Conservation (phyloP, 2,888 invertebrate species). For the Harpalus rubripes region DNA sequence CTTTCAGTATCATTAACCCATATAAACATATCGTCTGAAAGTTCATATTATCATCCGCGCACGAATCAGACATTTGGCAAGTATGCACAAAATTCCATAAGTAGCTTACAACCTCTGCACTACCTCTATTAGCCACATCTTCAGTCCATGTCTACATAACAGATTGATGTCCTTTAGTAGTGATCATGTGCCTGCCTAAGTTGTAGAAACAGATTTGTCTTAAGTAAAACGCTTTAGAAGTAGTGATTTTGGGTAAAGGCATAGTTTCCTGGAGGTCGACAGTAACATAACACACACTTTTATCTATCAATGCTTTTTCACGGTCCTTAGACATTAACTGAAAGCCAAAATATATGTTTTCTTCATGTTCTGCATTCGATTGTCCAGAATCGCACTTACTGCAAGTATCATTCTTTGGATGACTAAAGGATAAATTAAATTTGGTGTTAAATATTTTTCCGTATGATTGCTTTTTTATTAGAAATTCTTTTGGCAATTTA, state of each 20-base stretch:
- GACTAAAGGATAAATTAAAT: no score
- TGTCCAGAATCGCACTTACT: no score
- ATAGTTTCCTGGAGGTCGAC: conserved; percentile 70
- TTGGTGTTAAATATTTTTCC: no score
- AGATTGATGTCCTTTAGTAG: conserved; percentile 58
- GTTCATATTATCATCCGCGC: conserved; percentile 71
- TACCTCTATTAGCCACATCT: conserved; percentile 69
- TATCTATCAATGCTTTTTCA: conserved; percentile 43
- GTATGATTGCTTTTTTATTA: no score
- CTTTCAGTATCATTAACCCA: conserved; percentile 68
- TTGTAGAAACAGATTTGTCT: conserved; percentile 70
- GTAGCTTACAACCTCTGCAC: conserved; percentile 70
- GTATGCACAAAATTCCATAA: conserved; percentile 67
- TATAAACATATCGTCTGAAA: conserved; percentile 64
- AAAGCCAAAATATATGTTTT: conserved; percentile 37
- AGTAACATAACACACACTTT: conserved; percentile 66
- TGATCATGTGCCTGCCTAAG: conserved; percentile 67
- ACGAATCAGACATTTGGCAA: conserved; percentile 71
- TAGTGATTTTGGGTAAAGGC: conserved; percentile 69
- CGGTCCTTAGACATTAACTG: conserved; percentile 45
- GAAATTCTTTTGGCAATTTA: no score
- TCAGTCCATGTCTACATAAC: conserved; percentile 71
- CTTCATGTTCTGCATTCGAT: conserved; percentile 26
- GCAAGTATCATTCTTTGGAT: no score
- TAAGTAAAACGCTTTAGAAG: conserved; percentile 69